Conservation (phyloP, 2,888 invertebrate genomes). For the Lamellibrachia satsuma region DNA sequence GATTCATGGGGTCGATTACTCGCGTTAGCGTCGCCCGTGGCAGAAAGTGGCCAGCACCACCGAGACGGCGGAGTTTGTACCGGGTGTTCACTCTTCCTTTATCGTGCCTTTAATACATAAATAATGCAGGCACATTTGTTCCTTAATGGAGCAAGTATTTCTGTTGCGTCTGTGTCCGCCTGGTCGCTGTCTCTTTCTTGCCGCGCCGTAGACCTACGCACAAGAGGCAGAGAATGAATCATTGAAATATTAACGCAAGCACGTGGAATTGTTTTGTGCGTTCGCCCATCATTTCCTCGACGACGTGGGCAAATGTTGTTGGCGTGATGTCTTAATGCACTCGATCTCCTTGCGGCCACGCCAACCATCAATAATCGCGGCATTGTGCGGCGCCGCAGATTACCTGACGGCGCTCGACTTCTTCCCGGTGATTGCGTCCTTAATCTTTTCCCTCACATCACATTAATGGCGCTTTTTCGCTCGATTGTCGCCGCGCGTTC, state of each 20-base stretch:
- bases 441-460: conserved; percentile 3
- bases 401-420: conserved; percentile 12
- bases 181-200: conserved; percentile 12
- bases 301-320: background rate
- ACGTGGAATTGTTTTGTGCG: background rate
- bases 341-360: conserved; percentile 17
- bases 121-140: conserved; percentile 4
- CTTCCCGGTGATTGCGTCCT: conserved; percentile 1
- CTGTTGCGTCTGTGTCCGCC: background rate
- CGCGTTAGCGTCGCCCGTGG: background rate
- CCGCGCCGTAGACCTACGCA: background rate
- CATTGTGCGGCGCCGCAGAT: conserved; percentile 7
- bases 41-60: background rate
- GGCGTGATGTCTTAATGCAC: conserved; percentile 17
- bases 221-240: background rate
- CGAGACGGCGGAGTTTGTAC: background rate
- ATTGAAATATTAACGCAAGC: background rate
- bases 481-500: conserved; percentile 9
- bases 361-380: background rate
- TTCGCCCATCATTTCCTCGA: background rate
- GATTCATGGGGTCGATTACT: background rate
- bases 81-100: background rate
- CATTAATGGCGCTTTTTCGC: conserved; percentile 17
- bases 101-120: conserved; percentile 17
- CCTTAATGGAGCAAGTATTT: conserved; percentile 6